phyloP scores from a whole-genome alignment of 2,797 vertebrate species.

The Sorex maritimensis region DNA sequence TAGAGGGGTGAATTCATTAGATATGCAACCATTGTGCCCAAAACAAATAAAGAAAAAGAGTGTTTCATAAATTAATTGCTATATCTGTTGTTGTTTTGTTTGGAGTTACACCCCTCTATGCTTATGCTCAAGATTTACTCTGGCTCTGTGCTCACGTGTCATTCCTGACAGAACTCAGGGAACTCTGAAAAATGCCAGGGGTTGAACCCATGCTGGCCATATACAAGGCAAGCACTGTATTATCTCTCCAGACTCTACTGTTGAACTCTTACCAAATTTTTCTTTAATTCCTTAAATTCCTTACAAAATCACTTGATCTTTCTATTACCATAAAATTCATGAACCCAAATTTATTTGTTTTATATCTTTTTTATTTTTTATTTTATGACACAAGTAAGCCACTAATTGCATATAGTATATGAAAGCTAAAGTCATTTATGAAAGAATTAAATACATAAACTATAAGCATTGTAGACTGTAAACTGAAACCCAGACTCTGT shows the following conservation, averaged over 20 bases:
- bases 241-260: too few relatives aligned
- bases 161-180: too few relatives aligned
- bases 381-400: slow-evolving; percentile 8
- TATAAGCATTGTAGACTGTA: slow-evolving; percentile 1
- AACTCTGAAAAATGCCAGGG: too few relatives aligned
- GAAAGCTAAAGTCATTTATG: neutral
- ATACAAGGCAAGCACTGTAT: too few relatives aligned
- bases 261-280: neutral
- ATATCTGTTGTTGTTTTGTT: too few relatives aligned
- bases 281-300: slow-evolving; percentile 14
- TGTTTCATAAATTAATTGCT: neutral
- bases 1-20: neutral
- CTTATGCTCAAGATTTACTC: too few relatives aligned
- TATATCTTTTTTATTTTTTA: slow-evolving; percentile 43
- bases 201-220: too few relatives aligned
- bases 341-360: slow-evolving; percentile 24
- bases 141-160: neutral
- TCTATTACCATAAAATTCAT: neutral
- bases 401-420: neutral
- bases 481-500: slow-evolving; percentile 12
- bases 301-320: slow-evolving; percentile 11
- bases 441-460: slow-evolving; percentile 46
- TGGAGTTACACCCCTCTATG: too few relatives aligned
- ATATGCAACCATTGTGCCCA: neutral
- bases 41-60: neutral